phyloP scores from a whole-genome alignment of 1,140 invertebrate genomes.

The Philotrypesis tridentata region DNA sequence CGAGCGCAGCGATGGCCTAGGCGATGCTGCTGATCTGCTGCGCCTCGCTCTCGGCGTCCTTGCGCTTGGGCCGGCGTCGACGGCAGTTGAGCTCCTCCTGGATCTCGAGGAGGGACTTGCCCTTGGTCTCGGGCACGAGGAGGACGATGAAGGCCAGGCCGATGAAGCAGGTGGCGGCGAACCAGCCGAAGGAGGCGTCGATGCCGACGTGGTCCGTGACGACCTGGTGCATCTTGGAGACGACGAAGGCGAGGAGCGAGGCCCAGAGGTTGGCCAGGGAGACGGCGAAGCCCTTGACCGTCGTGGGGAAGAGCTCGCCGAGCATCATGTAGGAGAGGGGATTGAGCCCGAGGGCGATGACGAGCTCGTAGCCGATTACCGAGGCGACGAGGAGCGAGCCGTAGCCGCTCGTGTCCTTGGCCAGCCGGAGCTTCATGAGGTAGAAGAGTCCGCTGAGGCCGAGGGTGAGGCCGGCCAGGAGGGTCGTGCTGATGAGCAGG shows the following conservation, averaged over 20 bases:
- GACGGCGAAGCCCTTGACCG: conserved; percentile 76
- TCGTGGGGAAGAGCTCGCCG: conserved; percentile 78
- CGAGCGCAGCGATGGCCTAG: background rate
- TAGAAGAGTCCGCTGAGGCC: conserved; percentile 69
- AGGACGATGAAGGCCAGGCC: conserved; percentile 77
- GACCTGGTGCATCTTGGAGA: conserved; percentile 76
- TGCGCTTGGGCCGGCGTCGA: background rate
- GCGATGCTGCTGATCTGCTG: background rate
- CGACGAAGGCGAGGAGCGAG: conserved; percentile 72
- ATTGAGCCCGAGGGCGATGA: conserved; percentile 76
- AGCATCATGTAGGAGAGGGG: conserved; percentile 78
- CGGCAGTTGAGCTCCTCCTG: conserved; percentile 69
- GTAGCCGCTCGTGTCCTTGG: conserved; percentile 61
- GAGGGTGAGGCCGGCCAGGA: conserved; percentile 73
- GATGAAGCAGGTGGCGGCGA: conserved; percentile 73
- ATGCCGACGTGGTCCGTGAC: conserved; percentile 74
- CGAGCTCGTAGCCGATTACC: conserved; percentile 76
- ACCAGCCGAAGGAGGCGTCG: conserved; percentile 76
- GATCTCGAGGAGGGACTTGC: conserved; percentile 81
- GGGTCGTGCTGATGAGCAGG: conserved; percentile 74
- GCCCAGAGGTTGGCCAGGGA: conserved; percentile 69
- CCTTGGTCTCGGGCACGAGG: conserved; percentile 84
- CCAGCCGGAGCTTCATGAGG: conserved; percentile 71
- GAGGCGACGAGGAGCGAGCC: conserved; percentile 75
- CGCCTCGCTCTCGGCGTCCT: background rate